Base-by-base conservation (phyloP, 23 tunicate genomes). In the Ascidia mentula region DNA sequence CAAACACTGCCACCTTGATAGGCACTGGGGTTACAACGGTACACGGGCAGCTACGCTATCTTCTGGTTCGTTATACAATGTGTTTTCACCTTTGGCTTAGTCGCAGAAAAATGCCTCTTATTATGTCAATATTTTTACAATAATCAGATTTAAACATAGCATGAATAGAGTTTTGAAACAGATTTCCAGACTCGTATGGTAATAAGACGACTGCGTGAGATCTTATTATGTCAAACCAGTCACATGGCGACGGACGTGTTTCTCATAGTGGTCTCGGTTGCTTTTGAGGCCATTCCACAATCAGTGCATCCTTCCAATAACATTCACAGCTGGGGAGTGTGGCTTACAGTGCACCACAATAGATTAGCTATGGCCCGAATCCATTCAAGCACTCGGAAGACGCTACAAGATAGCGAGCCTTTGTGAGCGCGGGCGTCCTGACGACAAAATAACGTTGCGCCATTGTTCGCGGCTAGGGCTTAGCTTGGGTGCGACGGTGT, bases 321-420 rank as follows among this genome's bases (percentile, higher is more conserved):
- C 65, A 53, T 53, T 53, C 65, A 53, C 65, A 53, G 65, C 65
- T 53, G 65, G 65, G 65, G 65, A 53, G 65, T 53, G 65, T 53
- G 65, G 65, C 65, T 53, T 53, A 20, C 65, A 53, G 65, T 28
- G 65, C 65, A 3, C 65, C 65, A 53, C 65, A 53, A 53, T 53
- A 53, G 65, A 53, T 53, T 53, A 53, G 65, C 65, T 53, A 9
- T 53, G 65, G 65, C 65, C 65, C 65, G 65, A 53, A 53, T 53
- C 65, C 65, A 53, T 53, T 53, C 65, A 53, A 53, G 65, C 65
- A 53, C 65, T 53, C 65, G 65, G 65, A 53, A 53, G 65, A 26
- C 65, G 65, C 65, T 53, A 53, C 65, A 53, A 53, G 65, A 53
- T 53, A 26, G 65, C 24, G 22, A 26, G 12, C 65, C 24, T 53